Evolutionary conservation across 1,140 invertebrate species (phyloP), one percentile per base, ranked within the genome.

Genomic region (Acyrthosiphon pisum): DNA sequence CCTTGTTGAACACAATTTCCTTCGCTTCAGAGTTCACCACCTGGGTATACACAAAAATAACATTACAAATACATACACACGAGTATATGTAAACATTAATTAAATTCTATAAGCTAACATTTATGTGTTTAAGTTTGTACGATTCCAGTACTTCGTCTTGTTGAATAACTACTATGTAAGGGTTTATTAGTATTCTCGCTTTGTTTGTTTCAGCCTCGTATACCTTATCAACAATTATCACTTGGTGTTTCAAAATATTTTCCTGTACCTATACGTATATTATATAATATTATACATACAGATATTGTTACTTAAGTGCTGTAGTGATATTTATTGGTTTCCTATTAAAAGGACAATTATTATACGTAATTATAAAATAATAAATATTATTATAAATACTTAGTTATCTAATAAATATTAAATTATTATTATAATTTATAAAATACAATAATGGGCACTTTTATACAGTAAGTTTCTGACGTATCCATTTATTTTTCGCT

Each of bases 111-210:
- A 41, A 18, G 14, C 41, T 44, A n/a, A 91, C 90, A 4, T 91
- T 46, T 68, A 91, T 11, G 26, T 11, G 44, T 46, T 76, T 91
- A 46, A 91, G 90, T 48, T 46, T 91, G 41, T 91, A 91, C 26
- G 90, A 46, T 60, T 91, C 90, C 18, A 91, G 22, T 68, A 91
- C 60, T 76, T 91, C 90, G n/a, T 91, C 90, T 76, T 91, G 90
- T 46, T 60, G 53, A 46, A 91, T 81, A 1, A 91, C 56, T 91
- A 91, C 8, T 48, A 91, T 48, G 30, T 91, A 91, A 46, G 90
- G 90, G 26, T 91, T 76, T 91, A 91, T 76, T 20, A 91, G 90
- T 8, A 46, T 76, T 0, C 30, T 68, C 6, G 76, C 22, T 91
- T 76, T 46, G 26, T 46, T n/a, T 8, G 90, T 91, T 48, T 46